phyloP scores from a whole-genome alignment of 1,140 invertebrate genomes.

The Druon quercuslanigerum region DNA sequence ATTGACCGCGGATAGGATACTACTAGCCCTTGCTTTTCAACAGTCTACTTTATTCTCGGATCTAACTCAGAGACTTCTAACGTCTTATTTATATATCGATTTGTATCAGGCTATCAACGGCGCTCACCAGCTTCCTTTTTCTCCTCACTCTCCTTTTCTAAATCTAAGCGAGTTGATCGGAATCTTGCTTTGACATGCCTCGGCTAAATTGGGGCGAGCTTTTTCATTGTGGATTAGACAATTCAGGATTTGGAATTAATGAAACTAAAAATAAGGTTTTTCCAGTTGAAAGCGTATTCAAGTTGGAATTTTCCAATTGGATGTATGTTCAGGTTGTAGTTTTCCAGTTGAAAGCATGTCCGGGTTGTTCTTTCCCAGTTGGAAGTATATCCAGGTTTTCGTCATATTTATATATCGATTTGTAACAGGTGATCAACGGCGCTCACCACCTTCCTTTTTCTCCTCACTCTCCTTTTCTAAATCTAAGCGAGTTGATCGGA shows the following conservation, averaged over 20 bases:
- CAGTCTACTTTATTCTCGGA: constrained; percentile 20
- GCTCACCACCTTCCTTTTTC: constrained; percentile 4
- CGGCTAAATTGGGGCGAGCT: background rate
- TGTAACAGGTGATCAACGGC: constrained; percentile 27
- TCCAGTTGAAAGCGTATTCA: too few species aligned
- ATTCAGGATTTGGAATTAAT: too few species aligned
- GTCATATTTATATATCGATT: constrained; percentile 13
- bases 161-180: background rate
- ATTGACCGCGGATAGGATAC: constrained; percentile 18
- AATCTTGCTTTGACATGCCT: background rate
- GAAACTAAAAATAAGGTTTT: too few species aligned
- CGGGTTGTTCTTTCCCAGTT: too few species aligned
- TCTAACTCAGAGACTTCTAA: background rate
- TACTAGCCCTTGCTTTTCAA: background rate
- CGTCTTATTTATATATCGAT: constrained; percentile 2
- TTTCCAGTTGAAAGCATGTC: too few species aligned
- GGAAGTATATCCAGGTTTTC: background rate
- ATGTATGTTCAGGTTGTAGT: too few species aligned
- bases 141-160: background rate
- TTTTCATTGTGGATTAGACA: too few species aligned
- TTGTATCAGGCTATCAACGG: constrained; percentile 33
- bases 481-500: background rate
- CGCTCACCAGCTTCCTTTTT: constrained; percentile 1
- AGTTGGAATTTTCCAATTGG: too few species aligned
- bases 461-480: background rate